These are phyloP conservation scores for Lutjanus campechanus DNA, from an alignment of 2,797 vertebrate genomes.

Conservation along the genomic window DNA sequence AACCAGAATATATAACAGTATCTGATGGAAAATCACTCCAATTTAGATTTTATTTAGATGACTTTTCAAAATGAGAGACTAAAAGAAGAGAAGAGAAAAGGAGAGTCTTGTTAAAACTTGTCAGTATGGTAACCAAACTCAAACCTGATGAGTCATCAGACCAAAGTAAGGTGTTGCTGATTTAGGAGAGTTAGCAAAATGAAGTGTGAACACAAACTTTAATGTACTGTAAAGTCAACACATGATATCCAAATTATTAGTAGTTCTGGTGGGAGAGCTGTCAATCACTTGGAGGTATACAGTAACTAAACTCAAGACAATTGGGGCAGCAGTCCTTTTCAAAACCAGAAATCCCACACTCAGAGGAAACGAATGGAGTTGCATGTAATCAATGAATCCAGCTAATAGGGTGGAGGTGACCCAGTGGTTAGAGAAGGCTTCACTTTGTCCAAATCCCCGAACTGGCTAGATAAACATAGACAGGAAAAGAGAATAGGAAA, in stretches of 20 bases:
- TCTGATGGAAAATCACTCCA: not conserved
- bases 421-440: slow-evolving; percentile 26
- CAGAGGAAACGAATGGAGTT: not conserved
- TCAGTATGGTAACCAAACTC: not conserved
- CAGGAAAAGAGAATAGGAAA: slow-evolving; percentile 58
- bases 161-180: not conserved
- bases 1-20: no score
- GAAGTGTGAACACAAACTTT: not conserved
- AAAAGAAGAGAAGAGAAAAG: not conserved
- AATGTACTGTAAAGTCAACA: not conserved
- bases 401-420: slow-evolving; percentile 27
- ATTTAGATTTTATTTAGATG: slow-evolving; percentile 6
- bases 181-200: not conserved
- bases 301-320: not conserved
- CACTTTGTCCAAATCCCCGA: not conserved
- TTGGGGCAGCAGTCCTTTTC: not conserved
- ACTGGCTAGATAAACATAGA: slow-evolving; percentile 50
- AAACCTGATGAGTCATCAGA: slow-evolving; percentile 22
- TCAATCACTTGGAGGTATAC: not conserved
- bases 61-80: not conserved
- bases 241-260: not conserved
- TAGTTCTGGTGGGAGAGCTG: not conserved
- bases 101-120: slow-evolving; percentile 4
- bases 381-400: not conserved
- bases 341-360: slow-evolving; percentile 13